Conservation (phyloP, 2,797 vertebrate species). For the Acanthiza pusilla region DNA sequence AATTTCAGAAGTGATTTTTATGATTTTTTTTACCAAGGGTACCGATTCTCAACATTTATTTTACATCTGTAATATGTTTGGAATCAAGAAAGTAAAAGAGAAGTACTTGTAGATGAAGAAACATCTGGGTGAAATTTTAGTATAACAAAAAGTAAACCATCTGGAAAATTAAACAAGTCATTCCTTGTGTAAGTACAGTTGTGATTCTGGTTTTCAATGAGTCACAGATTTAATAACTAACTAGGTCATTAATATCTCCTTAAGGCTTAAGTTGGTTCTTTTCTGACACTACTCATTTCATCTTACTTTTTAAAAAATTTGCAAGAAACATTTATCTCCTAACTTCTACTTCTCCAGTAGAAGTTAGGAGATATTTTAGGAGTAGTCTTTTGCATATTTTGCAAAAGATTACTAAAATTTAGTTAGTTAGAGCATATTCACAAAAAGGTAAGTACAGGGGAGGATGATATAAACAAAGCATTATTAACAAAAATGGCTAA, state of each 20-base stretch:
- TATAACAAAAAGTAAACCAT: not conserved
- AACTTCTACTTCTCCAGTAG: too few species aligned
- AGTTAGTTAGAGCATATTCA: not conserved
- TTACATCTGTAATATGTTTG: not conserved
- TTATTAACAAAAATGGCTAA: not conserved
- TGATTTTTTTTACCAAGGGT: not conserved
- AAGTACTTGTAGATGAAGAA: not conserved
- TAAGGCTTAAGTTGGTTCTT: not conserved
- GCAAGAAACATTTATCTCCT: not conserved
- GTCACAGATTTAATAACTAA: not conserved
- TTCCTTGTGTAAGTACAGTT: not conserved
- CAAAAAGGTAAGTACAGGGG: not conserved
- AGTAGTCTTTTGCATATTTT: too few species aligned
- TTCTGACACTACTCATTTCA: not conserved
- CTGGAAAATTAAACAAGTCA: not conserved
- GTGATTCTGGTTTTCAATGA: not conserved
- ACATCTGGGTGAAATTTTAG: not conserved
- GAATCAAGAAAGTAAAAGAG: not conserved
- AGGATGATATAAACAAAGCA: not conserved
- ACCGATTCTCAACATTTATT: not conserved
- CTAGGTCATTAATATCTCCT: not conserved
- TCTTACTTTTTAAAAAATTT: not conserved
- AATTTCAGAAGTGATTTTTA: not conserved
- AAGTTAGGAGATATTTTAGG: too few species aligned
- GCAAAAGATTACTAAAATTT: not conserved